Base-by-base conservation (phyloP, 2,888 invertebrate species). In the Agrotis segetum region DNA sequence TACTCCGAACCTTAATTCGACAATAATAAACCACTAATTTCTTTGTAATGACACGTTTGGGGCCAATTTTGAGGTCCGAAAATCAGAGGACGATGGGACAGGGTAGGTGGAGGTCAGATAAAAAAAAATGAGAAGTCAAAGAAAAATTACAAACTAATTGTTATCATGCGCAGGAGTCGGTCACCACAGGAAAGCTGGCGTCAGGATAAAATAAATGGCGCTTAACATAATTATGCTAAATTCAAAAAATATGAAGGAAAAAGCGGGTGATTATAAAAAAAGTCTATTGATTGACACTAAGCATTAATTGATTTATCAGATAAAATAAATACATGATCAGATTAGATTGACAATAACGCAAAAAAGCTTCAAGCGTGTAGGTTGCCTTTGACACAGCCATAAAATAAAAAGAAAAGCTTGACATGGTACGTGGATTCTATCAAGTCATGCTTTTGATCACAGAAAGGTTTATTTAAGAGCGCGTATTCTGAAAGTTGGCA, bases 1-100 rank as follows among this genome's bases (percentile, higher is more conserved):
- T 91, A 91, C 89, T 84, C 83, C 85, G 90, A 90, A 90, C 88
- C 88, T 74, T 92, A 92, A 92, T 91, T 87, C 88, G 85, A 89
- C 86, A 83, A 86, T 92, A 91, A 92, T 92, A 90, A 91, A 89
- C 83, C 82, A 88, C 88, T 91, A 92, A 93, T 93, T 91, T 89
- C 83, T 88, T 88, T 88, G 86, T 94, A 93, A 94, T 94, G 89
- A 91, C 88, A 92, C 83, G 87, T 86, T 85, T 81, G 70, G 67
- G 13, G 74, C 64, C 55, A 84, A 84, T 84, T 79, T 84, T 81
- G 79, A 75, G 77, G 74, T 67, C 62, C 67, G 29, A 73, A 77
- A 74, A 78, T 75, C 63, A 63, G 67, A 71, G 72, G 85, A 77
- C 81, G 71, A 44, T 70, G 77, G 77, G 83, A 83, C 84, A 84